Evolutionary conservation across 2,113 vertebrate species (phyloP), one percentile per base, ranked within the genome.

Genomic region (Misgurnus mizolepis): DNA sequence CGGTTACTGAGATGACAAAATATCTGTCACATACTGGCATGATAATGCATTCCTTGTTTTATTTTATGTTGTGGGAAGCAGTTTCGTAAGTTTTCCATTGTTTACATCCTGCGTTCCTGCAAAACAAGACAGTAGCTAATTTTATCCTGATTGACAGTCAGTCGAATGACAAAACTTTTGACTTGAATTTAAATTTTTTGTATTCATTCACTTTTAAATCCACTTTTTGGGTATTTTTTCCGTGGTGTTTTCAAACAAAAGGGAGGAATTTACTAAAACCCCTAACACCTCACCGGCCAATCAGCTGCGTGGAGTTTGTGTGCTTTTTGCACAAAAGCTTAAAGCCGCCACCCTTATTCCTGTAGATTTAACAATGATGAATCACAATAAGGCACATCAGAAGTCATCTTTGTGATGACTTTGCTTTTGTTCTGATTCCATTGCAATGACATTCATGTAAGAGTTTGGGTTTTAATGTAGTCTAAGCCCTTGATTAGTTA

Each of bases 351-450:
- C 41, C 56, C 71, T 40, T 60, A 27, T 74, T 74, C 55, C n/a
- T 45, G 71, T 45, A 60, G 45, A 61, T 74, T 60, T 60, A 61
- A 74, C 55, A 74, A 14, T 61, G 71, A 60, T 74, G 71, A 61
- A 60, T 74, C 71, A 74, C 56, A 61, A 61, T 74, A 74, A 74
- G 60, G 45, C 7, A 45, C 39, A 73, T 73, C 71, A 73, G n/a
- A 73, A n/a, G 40, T 22, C 22, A 34, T 34, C 27, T 34, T 34
- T 34, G 27, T 34, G 27, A 34, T 34, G 27, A 34, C 27, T 34
- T 34, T 34, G 27, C 27, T 34, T 34, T 34, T 34, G 27, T 34
- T 34, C 27, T 34, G 70, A 73, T 10, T 73, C 55, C n/a, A 74
- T 61, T 74, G 8, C 45, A 45, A 60, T 45, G 9, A 43, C 53